These are phyloP conservation scores for Pachymerium ferrugineum DNA, from an alignment of 2,888 invertebrate species.

Conservation along the genomic window DNA sequence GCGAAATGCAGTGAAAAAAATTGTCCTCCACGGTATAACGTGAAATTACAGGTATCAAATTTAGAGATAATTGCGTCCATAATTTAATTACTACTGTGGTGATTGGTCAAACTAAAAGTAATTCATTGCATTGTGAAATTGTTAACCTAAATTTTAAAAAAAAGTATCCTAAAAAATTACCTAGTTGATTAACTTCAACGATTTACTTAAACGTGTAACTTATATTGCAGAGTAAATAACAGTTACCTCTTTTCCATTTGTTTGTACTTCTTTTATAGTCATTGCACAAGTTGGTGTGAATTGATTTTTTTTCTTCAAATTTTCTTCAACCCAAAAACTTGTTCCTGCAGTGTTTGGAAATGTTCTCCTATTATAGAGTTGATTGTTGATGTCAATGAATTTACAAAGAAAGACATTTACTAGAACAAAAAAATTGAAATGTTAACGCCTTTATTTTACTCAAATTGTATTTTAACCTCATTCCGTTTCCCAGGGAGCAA, in stretches of 20 bases:
- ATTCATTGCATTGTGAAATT: not conserved
- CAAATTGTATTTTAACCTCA: not conserved
- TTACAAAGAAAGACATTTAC: not conserved
- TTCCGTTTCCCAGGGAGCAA: not conserved
- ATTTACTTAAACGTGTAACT: too few species aligned
- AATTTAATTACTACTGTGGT: not conserved
- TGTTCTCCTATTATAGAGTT: too few species aligned
- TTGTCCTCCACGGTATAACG: not conserved
- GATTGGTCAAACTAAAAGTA: constrained; percentile 1
- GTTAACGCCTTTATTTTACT: not conserved
- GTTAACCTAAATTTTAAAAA: not conserved
- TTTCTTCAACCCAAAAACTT: too few species aligned
- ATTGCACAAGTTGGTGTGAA: too few species aligned
- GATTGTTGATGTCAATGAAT: not conserved
- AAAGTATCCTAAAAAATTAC: not conserved
- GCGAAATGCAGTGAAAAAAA: not conserved
- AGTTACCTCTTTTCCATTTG: not conserved
- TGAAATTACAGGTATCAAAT: constrained; percentile 19
- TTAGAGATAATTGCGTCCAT: constrained; percentile 1
- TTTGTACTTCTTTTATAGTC: too few species aligned
- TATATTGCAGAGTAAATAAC: not conserved
- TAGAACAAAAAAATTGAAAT: not conserved
- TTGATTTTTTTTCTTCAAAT: too few species aligned
- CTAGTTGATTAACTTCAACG: too few species aligned
- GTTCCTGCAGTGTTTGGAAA: too few species aligned